Evolutionary conservation across 2,888 invertebrate species (phyloP).

Genomic region (Diaperis boleti): DNA sequence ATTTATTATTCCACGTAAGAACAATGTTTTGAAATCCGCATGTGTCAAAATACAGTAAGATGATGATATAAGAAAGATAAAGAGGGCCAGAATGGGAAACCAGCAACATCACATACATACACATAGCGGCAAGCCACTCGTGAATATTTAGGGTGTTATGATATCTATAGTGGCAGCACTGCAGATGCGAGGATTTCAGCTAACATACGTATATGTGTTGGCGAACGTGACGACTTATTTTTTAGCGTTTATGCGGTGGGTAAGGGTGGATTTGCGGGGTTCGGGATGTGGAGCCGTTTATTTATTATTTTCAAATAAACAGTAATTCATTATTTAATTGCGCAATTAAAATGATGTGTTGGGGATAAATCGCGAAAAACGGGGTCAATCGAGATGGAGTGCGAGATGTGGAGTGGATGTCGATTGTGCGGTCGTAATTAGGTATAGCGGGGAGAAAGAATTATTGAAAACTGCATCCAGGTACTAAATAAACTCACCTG

Average conservation of each 20-base stretch:
- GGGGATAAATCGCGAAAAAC: conserved; percentile 1
- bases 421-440: too few relatives aligned
- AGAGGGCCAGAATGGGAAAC: conserved; percentile 55
- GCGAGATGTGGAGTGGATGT: too few relatives aligned
- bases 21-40: conserved; percentile 57
- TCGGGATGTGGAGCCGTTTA: not conserved
- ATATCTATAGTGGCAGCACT: conserved; percentile 57
- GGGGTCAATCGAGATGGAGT: not conserved
- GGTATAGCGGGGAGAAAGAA: too few relatives aligned
- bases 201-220: conserved; percentile 48
- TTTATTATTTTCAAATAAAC: conserved; percentile 2
- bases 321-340: conserved; percentile 6
- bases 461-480: too few relatives aligned
- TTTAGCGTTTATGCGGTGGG: conserved; percentile 31
- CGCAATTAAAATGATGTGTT: not conserved
- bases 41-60: conserved; percentile 58
- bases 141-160: conserved; percentile 66
- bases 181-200: conserved; percentile 56
- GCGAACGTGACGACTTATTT: conserved; percentile 55
- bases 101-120: conserved; percentile 59
- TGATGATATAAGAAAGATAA: conserved; percentile 59
- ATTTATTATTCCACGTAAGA: conserved; percentile 58
- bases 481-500: too few relatives aligned
- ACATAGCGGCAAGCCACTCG: conserved; percentile 60
- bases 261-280: not conserved